Evolutionary conservation across 2,888 invertebrate species (phyloP), one percentile per base, ranked within the genome.

Genomic region (Apoderus coryli): DNA sequence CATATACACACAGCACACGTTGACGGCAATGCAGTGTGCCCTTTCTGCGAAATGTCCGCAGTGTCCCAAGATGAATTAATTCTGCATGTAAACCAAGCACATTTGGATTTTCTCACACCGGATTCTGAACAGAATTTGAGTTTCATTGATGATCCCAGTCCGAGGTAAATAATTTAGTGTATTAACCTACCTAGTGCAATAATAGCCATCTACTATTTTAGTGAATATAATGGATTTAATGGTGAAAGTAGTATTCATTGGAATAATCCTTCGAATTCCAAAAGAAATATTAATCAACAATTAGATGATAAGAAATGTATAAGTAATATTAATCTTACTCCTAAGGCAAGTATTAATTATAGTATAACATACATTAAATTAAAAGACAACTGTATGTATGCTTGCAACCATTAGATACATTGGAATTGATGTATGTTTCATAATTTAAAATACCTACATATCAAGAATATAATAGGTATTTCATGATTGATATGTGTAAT

Each of bases 71-170:
- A 75, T 4, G 80, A 82, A 47, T 69, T 86, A 45, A 61, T 79
- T 38, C 61, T 76, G 2, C 86, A 85, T 51, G 84, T 85, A 2
- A 82, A 84, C 54, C 72, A 75, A 43, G 80, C 76, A n/a, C 86
- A 86, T 57, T 64, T 84, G 40, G 81, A 84, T 52, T 81, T 78
- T 50, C 58, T 82, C 28, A 82, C 81, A 25, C 82, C 82, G 1
- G 80, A 81, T 50, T 68, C 75, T 37, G 80, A 81, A 50, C 47
- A 50, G 31, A 61, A 74, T 41, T 71, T 79, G 66, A 73, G 75
- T 14, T 80, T 80, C 45, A 79, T 81, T 39, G 81, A 81, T 54
- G 79, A 80, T 44, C 56, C 59, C 40, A 75, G 57, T 42, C 57
- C 57, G 16, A 49, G 51, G 56, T 28, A 29, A 26, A 15, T 34